Evolutionary conservation across 2,113 vertebrate species (phyloP), one percentile per base, ranked within the genome.

Genomic region (Lycaon pictus): DNA sequence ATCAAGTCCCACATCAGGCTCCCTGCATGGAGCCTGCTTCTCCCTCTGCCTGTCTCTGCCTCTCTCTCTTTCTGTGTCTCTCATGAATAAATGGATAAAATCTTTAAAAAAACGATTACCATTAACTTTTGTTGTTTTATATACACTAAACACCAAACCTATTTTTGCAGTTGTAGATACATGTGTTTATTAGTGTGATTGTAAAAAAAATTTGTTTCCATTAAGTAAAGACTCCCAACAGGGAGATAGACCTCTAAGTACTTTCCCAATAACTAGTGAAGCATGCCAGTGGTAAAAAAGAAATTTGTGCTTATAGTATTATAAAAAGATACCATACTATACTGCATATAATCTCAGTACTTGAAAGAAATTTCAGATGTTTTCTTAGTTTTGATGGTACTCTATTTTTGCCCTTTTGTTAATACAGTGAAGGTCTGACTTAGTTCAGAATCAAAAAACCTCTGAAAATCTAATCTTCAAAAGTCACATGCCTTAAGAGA

Each of bases 321-420:
- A 8, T 84, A 27, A 81, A 96, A 81, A 81, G 17, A 65, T 58
- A 32, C 15, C 37, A 20, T 51, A 11, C 29, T 22, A 43, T 15
- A 37, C 32, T 79, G 53, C n/a, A 4, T 80, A 2, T 62, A 74
- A 35, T 55, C 16, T 95, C 69, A 43, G 5, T 74, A 63, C n/a
- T 81, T 86, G 48, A 74, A 79, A 90, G 69, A 93, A 62, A 79
- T 60, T 58, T n/a, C 23, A 86, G 58, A 53, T 69, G 25, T 71
- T 55, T 79, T 79, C 69, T 82, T 89, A 22, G 37, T 72, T 94
- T 97, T 71, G 63, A 58, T 94, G 35, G 37, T 85, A 22, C 11
- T 67, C 10, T 84, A 1, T 80, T 90, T 85, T 65, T 79, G 32
- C 23, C 29, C n/a, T 88, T 92, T 65, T 93, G 37, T 91, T 86